phyloP scores from a whole-genome alignment of 2,113 vertebrate genomes.

The Sminthopsis crassicaudata region DNA sequence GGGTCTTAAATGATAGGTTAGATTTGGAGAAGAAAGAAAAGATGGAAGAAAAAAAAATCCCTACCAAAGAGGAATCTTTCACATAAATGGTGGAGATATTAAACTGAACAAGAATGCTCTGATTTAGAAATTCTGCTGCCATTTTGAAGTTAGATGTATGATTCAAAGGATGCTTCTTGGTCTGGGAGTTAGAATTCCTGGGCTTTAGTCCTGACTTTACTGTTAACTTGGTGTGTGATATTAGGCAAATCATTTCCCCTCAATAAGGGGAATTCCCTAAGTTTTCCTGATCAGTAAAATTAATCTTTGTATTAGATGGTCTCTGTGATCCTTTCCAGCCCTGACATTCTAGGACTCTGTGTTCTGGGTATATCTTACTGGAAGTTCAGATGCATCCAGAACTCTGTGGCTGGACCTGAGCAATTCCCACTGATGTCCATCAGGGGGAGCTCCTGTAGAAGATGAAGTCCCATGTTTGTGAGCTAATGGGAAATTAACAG shows the following conservation, averaged over 20 bases:
- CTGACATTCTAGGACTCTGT: not conserved
- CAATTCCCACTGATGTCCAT: not conserved
- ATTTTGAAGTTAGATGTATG: not conserved
- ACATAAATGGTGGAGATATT: not conserved
- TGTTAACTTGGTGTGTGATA: not conserved
- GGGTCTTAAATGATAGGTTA: not conserved
- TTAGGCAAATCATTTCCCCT: not conserved
- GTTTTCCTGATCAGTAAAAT: not conserved
- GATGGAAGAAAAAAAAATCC: not conserved
- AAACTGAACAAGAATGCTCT: not conserved
- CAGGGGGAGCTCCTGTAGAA: conserved; percentile 75
- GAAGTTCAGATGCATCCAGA: not conserved
- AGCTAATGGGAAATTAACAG: not conserved
- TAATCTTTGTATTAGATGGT: not conserved
- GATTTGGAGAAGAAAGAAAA: not conserved
- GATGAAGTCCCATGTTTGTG: not conserved
- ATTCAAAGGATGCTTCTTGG: not conserved
- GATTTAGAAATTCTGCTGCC: not conserved
- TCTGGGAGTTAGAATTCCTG: not conserved
- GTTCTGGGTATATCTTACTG: not conserved
- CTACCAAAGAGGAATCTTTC: not conserved
- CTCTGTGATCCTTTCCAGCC: too few species aligned
- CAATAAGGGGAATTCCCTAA: not conserved
- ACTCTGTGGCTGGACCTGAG: not conserved
- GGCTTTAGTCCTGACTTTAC: not conserved